phyloP scores from a whole-genome alignment of 2,797 vertebrate genomes.

The Limnodromus scolopaceus region DNA sequence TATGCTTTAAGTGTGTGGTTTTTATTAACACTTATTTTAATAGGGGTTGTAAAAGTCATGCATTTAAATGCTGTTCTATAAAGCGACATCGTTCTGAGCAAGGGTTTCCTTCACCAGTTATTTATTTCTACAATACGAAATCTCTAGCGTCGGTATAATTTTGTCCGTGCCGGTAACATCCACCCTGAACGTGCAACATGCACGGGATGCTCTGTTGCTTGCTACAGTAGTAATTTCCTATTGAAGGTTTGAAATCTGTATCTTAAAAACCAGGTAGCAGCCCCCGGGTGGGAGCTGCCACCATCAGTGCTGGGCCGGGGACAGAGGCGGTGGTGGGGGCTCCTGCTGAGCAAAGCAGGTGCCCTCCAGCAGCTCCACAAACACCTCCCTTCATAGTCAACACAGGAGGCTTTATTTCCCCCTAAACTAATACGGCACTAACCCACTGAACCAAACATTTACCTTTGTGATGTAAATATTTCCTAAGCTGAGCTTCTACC shows the following conservation, averaged over 20 bases:
- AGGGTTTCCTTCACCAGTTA: not conserved
- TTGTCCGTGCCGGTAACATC: accelerated
- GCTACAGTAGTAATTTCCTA: not conserved
- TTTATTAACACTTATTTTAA: constrained; percentile 35
- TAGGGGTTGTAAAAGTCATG: not conserved
- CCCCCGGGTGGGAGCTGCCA: not conserved
- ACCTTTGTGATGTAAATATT: constrained; percentile 40
- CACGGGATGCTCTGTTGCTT: not conserved
- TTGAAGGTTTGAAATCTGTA: not conserved
- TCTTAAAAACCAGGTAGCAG: not conserved
- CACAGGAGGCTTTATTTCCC: not conserved
- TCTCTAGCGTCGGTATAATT: not conserved
- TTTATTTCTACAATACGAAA: not conserved
- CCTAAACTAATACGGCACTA: not conserved
- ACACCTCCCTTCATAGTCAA: not conserved
- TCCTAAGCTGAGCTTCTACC: not conserved
- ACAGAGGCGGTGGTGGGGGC: accelerated
- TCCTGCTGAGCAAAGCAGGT: not conserved
- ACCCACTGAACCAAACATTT: constrained; percentile 1
- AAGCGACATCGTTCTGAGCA: not conserved
- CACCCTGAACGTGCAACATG: not conserved
- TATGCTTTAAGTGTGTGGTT: not conserved
- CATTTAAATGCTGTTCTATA: not conserved
- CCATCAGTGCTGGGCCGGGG: not conserved
- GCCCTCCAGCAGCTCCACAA: not conserved